A percentile compares a stretch with the other conserved stretches of the same genome.
phyloP scores from a whole-genome alignment of 2,113 vertebrate species.

The Odobenus rosmarus region DNA sequence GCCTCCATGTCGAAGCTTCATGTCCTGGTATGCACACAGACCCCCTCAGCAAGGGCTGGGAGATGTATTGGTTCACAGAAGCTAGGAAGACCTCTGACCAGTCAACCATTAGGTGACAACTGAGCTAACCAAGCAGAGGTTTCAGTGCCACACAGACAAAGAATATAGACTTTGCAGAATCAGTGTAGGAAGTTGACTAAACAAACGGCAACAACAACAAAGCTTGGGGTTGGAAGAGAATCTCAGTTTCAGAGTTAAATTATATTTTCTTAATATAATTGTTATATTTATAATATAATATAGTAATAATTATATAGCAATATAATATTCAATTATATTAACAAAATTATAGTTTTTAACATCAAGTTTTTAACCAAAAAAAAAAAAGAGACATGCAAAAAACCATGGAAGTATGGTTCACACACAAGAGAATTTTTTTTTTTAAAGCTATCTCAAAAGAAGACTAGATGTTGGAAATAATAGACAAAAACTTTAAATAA shows the following conservation, averaged over 20 bases:
- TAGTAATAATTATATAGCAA: neutral
- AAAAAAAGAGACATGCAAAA: neutral
- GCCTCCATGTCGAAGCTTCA: neutral
- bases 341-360: neutral
- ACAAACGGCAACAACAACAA: neutral
- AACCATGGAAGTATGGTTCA: neutral
- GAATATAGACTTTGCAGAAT: neutral
- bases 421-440: neutral
- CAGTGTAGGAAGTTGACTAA: neutral
- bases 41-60: neutral
- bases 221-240: neutral
- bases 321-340: neutral
- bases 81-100: neutral
- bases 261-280: neutral
- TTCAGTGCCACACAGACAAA: neutral
- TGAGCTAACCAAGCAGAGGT: neutral
- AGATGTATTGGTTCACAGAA: neutral
- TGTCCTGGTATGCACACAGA: neutral
- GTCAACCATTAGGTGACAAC: neutral
- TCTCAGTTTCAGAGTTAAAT: neutral
- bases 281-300: neutral
- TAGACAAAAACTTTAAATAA: slow-evolving; percentile 15
- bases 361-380: neutral
- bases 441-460: neutral
- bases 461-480: neutral